Evolutionary conservation across 2,888 invertebrate species (phyloP), one percentile per base, ranked within the genome.

Genomic region (Agrenia bidenticulata): DNA sequence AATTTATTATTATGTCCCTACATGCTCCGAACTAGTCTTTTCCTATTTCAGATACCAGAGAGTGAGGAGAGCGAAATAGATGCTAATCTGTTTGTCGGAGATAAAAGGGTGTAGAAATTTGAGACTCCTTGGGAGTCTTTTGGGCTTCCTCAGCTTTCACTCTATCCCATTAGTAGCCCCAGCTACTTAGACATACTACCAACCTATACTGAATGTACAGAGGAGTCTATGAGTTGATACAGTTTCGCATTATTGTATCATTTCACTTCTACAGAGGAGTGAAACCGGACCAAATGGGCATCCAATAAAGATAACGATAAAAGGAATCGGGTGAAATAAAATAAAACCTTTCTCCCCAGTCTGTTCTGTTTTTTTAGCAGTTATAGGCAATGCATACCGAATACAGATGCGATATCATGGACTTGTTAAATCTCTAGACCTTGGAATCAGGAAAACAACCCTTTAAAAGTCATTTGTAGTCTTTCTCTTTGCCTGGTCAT

Each of bases 101-200:
- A 51, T 51, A 71, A 71, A 68, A 66, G 70, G 71, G 71, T 71
- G 71, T 69, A 64, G 71, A 71, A 71, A 71, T 57, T 58, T 37
- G 69, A 69, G 59, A 50, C 61, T 60, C 37, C 45, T 45, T 59
- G 51, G 11, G 23, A 55, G 64, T 68, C 67, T 65, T 61, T 65
- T 41, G 67, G 67, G 67, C 53, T 67, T 65, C 64, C 61, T 70
- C 70, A 45, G 45, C 50, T 70, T 70, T 63, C 70, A 70, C 65
- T 66, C 45, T 45, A 71, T 63, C 70, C 66, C 54, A 60, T 68
- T 71, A 68, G 54, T n/a, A n/a, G n/a, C n/a, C n/a, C n/a, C n/a
- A n/a, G n/a, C n/a, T n/a, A n/a, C n/a, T n/a, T n/a, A n/a, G n/a
- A n/a, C n/a, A n/a, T n/a, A n/a, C n/a, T n/a, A n/a, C n/a, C n/a